phyloP scores from a whole-genome alignment of 2,888 invertebrate genomes.

The Agrotis segetum region DNA sequence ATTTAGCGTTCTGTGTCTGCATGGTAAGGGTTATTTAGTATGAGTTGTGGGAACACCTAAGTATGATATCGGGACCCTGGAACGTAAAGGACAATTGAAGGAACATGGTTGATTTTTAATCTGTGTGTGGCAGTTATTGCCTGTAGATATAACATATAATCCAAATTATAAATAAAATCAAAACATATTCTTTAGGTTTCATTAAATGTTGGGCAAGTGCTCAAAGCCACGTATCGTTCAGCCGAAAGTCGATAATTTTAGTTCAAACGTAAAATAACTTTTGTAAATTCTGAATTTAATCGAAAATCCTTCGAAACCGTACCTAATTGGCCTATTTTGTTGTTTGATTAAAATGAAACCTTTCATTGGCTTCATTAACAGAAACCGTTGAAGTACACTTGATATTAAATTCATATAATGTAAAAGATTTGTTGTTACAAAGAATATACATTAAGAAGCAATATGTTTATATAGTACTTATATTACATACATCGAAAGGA shows the following conservation, averaged over 20 bases:
- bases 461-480: conserved; percentile 56
- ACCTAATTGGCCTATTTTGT: conserved; percentile 41
- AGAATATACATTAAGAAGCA: conserved; percentile 40
- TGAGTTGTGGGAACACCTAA: too few species aligned
- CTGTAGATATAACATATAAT: too few species aligned
- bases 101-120: too few species aligned
- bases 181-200: too few species aligned
- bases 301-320: conserved; percentile 36
- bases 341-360: conserved; percentile 48
- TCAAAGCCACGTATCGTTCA: too few species aligned
- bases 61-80: too few species aligned
- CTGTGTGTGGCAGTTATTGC: too few species aligned
- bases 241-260: neutral
- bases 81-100: too few species aligned
- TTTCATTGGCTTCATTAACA: conserved; percentile 53
- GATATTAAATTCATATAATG: conserved; percentile 40
- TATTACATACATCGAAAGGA: conserved; percentile 66
- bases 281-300: conserved; percentile 32
- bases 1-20: neutral
- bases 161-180: too few species aligned
- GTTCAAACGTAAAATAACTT: neutral
- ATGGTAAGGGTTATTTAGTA: neutral
- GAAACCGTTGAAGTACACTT: conserved; percentile 41
- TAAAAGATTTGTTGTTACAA: conserved; percentile 44
- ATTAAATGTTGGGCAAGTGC: too few species aligned